Base-by-base conservation (phyloP, 2,888 invertebrate genomes). In the Acrobasis repandana region DNA sequence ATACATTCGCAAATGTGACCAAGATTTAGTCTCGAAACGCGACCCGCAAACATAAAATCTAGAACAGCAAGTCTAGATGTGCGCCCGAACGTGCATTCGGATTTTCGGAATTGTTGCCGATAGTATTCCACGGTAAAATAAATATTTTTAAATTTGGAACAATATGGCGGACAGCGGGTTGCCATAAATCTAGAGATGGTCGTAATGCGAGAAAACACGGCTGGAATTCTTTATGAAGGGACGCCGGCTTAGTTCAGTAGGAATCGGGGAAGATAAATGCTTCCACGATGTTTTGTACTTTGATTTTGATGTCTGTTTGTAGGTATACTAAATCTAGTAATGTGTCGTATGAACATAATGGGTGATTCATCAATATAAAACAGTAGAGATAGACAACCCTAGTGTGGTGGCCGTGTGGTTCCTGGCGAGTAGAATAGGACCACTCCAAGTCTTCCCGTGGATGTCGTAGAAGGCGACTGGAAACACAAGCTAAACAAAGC, bases 141-240 rank as follows among this genome's bases (percentile, higher is more conserved):
- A 83, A 87, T 86, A 87, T 86, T 89, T 89, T 89, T 88, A 88
- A 89, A 90, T 88, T 90, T 88, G 84, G 85, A 84, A 87, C 89
- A 90, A 87, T 87, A 90, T 86, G 86, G 88, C 83, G 80, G 89
- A 87, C 88, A 86, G 85, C 79, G 86, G 90, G 81, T 82, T 81
- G 82, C 83, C 73, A 88, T 90, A 90, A 91, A 91, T 91, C 89
- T 88, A 80, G 83, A 90, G 86, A 88, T 85, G 85, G 80, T 72
- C 82, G 87, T 90, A 90, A 90, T 87, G 79, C 83, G 86, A 79
- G 85, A 84, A 86, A 81, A 83, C 88, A 83, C 82, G 85, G 75
- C 72, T 76, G 81, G 89, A 90, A 90, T 91, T 84, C 83, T 84
- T 85, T 87, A 90, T 87, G 84, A 89, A 87, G 85, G 88, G 85